Conservation (phyloP, 2,113 vertebrate genomes). For the Harpagus bidentatus region DNA sequence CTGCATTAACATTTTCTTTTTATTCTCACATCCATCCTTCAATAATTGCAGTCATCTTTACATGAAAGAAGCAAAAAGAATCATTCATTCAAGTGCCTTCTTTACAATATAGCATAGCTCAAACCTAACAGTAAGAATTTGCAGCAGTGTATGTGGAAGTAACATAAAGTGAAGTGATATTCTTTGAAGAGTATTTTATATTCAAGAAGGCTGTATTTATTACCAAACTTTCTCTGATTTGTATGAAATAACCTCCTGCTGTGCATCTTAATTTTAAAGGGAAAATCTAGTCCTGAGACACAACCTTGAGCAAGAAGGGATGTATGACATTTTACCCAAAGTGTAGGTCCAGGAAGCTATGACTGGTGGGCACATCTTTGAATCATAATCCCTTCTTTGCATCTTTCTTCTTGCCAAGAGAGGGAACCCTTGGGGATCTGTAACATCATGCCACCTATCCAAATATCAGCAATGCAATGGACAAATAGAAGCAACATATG, state of each 20-base stretch:
- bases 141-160: background rate
- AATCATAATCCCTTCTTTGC: background rate
- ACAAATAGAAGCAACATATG: background rate
- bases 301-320: background rate
- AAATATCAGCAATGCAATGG: background rate
- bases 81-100: background rate
- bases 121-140: background rate
- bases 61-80: background rate
- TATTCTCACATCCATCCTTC: background rate
- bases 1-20: background rate
- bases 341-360: background rate
- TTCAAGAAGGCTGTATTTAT: background rate
- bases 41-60: background rate
- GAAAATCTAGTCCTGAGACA: background rate
- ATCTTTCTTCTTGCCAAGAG: background rate
- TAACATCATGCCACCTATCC: background rate
- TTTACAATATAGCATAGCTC: background rate
- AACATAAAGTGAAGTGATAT: background rate
- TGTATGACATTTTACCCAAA: background rate
- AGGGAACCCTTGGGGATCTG: background rate
- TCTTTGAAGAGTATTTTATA: background rate
- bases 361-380: background rate
- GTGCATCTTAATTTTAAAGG: background rate
- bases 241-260: background rate
- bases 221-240: background rate